Conservation (phyloP, 2,888 invertebrate species). For the Alloplasta piceator region DNA sequence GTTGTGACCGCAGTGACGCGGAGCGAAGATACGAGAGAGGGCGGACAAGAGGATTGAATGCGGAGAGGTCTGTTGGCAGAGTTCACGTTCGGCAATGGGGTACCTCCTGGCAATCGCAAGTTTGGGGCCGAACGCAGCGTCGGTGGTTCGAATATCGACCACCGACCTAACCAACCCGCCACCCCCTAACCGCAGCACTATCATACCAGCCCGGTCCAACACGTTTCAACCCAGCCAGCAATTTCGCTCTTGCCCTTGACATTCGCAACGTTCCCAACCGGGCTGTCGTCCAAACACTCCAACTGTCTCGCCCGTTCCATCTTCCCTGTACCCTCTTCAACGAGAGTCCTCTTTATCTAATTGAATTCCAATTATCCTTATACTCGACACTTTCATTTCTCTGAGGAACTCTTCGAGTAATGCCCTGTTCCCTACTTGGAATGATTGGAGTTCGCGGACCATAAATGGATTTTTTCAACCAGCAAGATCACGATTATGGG, state of each 20-base stretch:
- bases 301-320: slow-evolving; percentile 23
- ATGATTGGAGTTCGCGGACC: neutral
- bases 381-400: slow-evolving; percentile 9
- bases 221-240: slow-evolving; percentile 36
- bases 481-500: too few relatives aligned
- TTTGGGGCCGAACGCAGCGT: slow-evolving; percentile 66
- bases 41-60: slow-evolving; percentile 49
- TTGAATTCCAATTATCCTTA: slow-evolving; percentile 17
- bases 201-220: slow-evolving; percentile 21
- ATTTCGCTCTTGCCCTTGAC: slow-evolving; percentile 75
- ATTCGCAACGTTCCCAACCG: slow-evolving; percentile 69
- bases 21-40: slow-evolving; percentile 25
- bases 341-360: slow-evolving; percentile 33
- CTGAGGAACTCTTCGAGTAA: neutral
- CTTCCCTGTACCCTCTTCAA: slow-evolving; percentile 26
- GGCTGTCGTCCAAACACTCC: slow-evolving; percentile 69
- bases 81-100: slow-evolving; percentile 18
- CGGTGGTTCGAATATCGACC: slow-evolving; percentile 72
- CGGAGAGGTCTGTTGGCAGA: slow-evolving; percentile 17
- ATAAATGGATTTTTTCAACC: too few relatives aligned
- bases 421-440: neutral
- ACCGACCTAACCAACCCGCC: slow-evolving; percentile 59
- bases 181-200: slow-evolving; percentile 33
- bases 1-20: neutral
- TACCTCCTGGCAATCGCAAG: slow-evolving; percentile 64